Conservation (phyloP, 2,888 invertebrate genomes). For the Heliconius ismenius region DNA sequence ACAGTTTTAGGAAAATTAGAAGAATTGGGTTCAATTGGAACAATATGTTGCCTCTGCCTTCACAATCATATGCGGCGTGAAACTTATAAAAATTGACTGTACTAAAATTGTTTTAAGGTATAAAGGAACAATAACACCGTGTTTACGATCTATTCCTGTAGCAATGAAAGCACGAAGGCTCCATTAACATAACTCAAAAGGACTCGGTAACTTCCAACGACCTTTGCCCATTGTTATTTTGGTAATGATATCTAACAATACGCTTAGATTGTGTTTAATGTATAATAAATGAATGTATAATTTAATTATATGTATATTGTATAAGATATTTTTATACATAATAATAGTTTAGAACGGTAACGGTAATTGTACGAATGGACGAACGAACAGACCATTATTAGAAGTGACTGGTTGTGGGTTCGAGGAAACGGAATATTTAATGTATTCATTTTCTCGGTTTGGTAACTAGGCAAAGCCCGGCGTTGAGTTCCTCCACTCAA, state of each 20-base stretch:
- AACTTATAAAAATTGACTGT: too few relatives aligned
- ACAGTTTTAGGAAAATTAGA: too few relatives aligned
- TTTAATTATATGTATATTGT: background rate
- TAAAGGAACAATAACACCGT: background rate
- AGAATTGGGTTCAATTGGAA: too few relatives aligned
- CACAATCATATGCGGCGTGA: too few relatives aligned
- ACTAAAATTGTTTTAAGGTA: background rate
- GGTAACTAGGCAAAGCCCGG: background rate
- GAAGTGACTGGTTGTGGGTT: background rate
- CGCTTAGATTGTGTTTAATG: background rate
- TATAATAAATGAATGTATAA: conserved; percentile 5
- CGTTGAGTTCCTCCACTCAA: background rate
- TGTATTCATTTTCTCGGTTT: too few relatives aligned
- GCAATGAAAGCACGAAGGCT: conserved; percentile 12
- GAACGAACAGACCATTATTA: too few relatives aligned
- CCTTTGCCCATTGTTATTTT: conserved; percentile 11
- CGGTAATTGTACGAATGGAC: too few relatives aligned
- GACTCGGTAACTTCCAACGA: conserved; percentile 7
- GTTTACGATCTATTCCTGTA: conserved; percentile 9
- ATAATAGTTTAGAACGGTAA: too few relatives aligned
- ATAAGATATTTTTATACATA: too few relatives aligned
- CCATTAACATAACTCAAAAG: conserved; percentile 22
- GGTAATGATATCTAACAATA: conserved; percentile 12
- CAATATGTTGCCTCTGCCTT: too few relatives aligned
- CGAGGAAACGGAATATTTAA: background rate